A percentile compares a stretch with the other conserved stretches of the same genome.
Evolutionary conservation across 2,888 invertebrate genomes (phyloP).

Genomic region (Sinopyrophorus schimmeli): DNA sequence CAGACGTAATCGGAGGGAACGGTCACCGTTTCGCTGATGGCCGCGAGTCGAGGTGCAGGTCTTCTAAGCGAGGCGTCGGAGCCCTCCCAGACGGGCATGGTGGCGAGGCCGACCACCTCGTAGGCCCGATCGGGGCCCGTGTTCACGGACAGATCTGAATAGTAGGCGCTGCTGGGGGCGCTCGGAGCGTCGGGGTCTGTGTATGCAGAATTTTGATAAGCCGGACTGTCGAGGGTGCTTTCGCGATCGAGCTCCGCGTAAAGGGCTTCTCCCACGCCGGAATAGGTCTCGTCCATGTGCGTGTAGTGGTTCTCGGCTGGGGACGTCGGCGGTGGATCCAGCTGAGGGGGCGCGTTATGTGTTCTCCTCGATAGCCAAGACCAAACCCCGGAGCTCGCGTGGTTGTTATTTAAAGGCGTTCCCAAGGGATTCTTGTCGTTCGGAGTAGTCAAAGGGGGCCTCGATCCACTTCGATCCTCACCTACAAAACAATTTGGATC

Average conservation of each 20-base stretch:
- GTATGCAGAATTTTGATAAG: conserved; percentile 74
- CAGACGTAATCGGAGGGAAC: conserved; percentile 65
- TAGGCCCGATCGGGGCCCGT: conserved; percentile 62
- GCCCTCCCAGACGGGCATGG: conserved; percentile 56
- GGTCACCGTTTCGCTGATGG: conserved; percentile 62
- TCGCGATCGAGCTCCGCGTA: conserved; percentile 73
- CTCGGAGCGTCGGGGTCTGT: conserved; percentile 63
- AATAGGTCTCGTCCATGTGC: conserved; percentile 68
- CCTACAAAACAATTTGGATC: no score
- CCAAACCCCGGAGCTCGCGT: conserved; percentile 49
- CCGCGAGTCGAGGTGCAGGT: conserved; percentile 57
- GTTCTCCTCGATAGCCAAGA: conserved; percentile 50
- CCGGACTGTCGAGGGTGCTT: conserved; percentile 56
- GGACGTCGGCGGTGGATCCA: conserved; percentile 58
- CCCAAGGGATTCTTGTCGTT: conserved; percentile 50
- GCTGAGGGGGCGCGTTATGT: conserved; percentile 51
- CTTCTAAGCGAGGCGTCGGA: conserved; percentile 49
- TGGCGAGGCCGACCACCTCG: conserved; percentile 62
- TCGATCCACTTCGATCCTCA: conserved; percentile 29
- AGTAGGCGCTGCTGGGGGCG: conserved; percentile 76
- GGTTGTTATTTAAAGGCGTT: conserved; percentile 35
- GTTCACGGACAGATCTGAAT: conserved; percentile 68
- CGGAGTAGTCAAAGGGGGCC: conserved; percentile 48
- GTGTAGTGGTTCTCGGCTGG: conserved; percentile 73
- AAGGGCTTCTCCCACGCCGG: conserved; percentile 64